Evolutionary conservation across 2,888 invertebrate species (phyloP), one percentile per base, ranked within the genome.

Genomic region (Smittia sp.): DNA sequence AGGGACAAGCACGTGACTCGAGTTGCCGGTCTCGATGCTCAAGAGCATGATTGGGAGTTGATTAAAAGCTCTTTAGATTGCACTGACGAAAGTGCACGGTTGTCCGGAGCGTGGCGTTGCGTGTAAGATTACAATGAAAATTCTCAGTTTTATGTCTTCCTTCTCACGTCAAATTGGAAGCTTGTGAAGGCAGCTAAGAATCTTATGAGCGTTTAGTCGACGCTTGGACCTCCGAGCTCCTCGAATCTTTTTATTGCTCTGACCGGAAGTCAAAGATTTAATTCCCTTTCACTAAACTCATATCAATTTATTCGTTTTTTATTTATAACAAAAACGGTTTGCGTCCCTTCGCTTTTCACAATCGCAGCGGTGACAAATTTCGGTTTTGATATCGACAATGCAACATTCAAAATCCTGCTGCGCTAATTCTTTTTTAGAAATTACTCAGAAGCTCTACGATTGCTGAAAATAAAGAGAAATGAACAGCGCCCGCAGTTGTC

Each of bases 101-200:
- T 58, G 38, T 22, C 38, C 15, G 38, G 25, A 72, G 62, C 52
- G 72, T 72, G 72, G 25, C 32, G 54, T 72, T 72, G 72, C 72
- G 72, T 72, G 72, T 62, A 72, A 72, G 72, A 62, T 72, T 72
- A 62, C 72, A 62, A 72, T 52, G 22, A 27, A 52, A 52, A 63
- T 25, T 63, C 63, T 63, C 25, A 63, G 4, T 63, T 63, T 63
- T 63, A 63, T 63, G 63, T 63, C 63, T 63, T 63, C 63, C 63
- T 24, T 27, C 63, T 63, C 15, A n/a, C n/a, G n/a, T n/a, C n/a
- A 15, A 18, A 18, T 18, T 18, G 20, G 18, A 58, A 6, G 1
- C 7, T 18, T 58, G 9, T 58, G n/a, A n/a, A n/a, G 54, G 6
- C 62, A 4, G 2, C 7, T 63, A 6, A 27, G 63, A 63, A 27